phyloP scores from a whole-genome alignment of 2,797 vertebrate species.

The Clarias platycephalus region DNA sequence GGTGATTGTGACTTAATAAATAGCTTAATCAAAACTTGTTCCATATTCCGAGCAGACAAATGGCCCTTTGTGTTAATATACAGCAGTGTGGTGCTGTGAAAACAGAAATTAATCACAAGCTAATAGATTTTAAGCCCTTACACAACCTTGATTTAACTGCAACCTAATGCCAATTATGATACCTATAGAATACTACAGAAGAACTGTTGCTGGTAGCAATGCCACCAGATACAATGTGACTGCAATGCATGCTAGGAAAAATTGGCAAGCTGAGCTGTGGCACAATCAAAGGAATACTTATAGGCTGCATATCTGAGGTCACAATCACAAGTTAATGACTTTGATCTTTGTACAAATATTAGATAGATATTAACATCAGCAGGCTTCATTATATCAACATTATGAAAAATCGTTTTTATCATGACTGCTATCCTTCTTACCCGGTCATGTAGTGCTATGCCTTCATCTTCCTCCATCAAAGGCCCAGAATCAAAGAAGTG shows the following conservation, averaged over 20 bases:
- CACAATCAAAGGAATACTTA: neutral
- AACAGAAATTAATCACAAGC: neutral
- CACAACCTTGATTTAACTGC: neutral
- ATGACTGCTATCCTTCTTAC: slow-evolving; percentile 66
- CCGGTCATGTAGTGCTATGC: slow-evolving; percentile 85
- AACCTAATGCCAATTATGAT: neutral
- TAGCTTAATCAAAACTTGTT: neutral
- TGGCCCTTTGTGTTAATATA: neutral
- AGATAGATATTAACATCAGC: neutral
- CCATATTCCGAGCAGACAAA: neutral
- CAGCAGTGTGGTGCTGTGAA: neutral
- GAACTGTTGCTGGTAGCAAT: neutral
- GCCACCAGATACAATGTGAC: neutral
- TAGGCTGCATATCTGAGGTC: neutral
- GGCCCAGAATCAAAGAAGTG: slow-evolving; percentile 97
- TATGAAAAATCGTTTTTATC: neutral
- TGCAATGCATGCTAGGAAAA: neutral
- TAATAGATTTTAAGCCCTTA: neutral
- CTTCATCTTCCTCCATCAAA: slow-evolving; percentile 93
- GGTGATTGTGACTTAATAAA: neutral
- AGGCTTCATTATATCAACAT: neutral
- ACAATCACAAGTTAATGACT: neutral
- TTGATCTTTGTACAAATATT: neutral
- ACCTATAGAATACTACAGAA: neutral
- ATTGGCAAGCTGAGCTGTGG: neutral